phyloP scores from a whole-genome alignment of 2,888 invertebrate genomes.

The Busseola fusca region DNA sequence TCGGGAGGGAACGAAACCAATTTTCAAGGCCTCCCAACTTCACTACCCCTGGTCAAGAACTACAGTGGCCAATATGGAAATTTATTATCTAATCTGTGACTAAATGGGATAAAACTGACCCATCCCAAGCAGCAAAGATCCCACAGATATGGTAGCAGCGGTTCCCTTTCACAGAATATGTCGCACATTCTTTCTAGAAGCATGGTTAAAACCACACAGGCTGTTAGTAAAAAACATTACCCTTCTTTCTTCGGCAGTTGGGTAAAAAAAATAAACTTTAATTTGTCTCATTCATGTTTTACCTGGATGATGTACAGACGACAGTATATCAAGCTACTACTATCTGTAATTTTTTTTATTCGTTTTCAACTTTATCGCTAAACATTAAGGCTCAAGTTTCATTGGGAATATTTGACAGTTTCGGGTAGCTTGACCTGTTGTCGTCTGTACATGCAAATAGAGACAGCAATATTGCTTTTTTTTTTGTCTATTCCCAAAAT shows the following conservation, averaged over 20 bases:
- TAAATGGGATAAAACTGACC: neutral
- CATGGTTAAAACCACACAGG: neutral
- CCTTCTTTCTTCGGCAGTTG: too few species aligned
- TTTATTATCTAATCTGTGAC: neutral
- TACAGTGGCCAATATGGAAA: neutral
- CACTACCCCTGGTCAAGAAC: neutral
- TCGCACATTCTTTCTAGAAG: neutral
- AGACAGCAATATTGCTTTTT: neutral
- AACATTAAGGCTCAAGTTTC: too few species aligned
- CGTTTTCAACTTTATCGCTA: too few species aligned
- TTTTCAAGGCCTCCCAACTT: neutral
- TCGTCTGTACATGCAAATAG: neutral
- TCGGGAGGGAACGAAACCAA: neutral
- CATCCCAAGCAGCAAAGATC: neutral
- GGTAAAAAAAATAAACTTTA: too few species aligned
- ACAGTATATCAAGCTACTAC: too few species aligned
- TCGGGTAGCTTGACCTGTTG: too few species aligned
- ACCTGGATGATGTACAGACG: neutral
- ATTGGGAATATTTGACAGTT: too few species aligned
- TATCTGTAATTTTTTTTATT: too few species aligned
- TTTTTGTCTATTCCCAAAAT: conserved; percentile 1
- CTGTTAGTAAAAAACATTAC: neutral
- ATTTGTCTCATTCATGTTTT: neutral
- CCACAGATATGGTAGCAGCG: neutral
- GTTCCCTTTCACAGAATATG: neutral